phyloP scores from a whole-genome alignment of 2,888 invertebrate genomes.

The Megastigmus dorsalis region DNA sequence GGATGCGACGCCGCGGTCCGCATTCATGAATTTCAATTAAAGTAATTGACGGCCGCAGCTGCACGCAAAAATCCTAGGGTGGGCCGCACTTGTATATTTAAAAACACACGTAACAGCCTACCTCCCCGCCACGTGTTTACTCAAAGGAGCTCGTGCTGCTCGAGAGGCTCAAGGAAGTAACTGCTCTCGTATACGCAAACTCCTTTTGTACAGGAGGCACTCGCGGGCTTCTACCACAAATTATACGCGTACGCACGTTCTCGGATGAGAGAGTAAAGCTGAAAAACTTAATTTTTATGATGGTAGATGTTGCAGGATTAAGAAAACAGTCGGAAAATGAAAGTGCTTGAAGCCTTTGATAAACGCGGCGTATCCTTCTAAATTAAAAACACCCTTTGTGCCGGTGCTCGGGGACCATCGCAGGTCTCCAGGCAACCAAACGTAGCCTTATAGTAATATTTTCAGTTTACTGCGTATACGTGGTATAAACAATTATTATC shows the following conservation, averaged over 20 bases:
- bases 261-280: not conserved
- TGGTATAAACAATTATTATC: too few relatives aligned
- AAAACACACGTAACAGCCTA: too few relatives aligned
- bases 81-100: too few relatives aligned
- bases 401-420: not conserved
- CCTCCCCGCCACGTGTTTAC: too few relatives aligned
- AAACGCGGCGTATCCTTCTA: not conserved
- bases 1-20: not conserved
- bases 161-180: not conserved
- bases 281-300: not conserved
- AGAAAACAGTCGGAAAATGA: constrained; percentile 4
- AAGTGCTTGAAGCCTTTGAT: not conserved
- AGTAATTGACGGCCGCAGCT: not conserved
- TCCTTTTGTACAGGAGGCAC: not conserved
- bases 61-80: not conserved
- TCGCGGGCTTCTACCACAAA: not conserved
- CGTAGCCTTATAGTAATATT: too few relatives aligned
- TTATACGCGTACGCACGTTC: not conserved
- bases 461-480: too few relatives aligned
- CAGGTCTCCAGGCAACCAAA: too few relatives aligned
- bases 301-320: not conserved
- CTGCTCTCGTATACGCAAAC: not conserved
- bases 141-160: too few relatives aligned
- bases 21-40: constrained; percentile 1
- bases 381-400: not conserved